Base-by-base conservation (phyloP, 2,888 invertebrate species). In the Zygaena filipendulae region DNA sequence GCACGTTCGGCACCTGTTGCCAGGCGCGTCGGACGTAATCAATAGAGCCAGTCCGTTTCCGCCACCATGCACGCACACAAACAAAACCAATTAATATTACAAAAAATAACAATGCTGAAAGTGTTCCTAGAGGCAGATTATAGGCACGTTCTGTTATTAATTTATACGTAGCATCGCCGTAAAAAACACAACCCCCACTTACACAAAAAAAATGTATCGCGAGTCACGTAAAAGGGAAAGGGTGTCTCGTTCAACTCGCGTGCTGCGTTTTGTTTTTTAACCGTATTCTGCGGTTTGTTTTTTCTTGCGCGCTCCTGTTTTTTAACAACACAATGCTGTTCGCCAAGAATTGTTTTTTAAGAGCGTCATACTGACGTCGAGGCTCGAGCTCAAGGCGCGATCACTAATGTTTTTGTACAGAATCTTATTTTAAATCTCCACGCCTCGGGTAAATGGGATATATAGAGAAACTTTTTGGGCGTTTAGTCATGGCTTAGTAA, bases 71-170 rank as follows among this genome's bases (percentile, higher is more conserved):
- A 74, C 72, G 77, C 55, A 69, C 60, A 74, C 72, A 79, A 75
- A 77, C 72, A 77, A 77, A 77, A 55, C 55, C 53, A 61, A 61
- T 55, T 55, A 48, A 45, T 20, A 42, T 45, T 46, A 54, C 58
- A 67, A 71, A 70, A 67, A 63, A 59, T 51, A 66, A 70, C 69
- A 75, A 74, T 71, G 75, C 56, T 68, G 75, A 79, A 79, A 79
- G 79, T 79, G 77, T 77, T 72, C 69, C 60, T 46, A 55, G 53
- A 67, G 58, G 67, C 68, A 74, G 77, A 77, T 77, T 77, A 79
- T 67, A 69, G 69, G 68, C 75, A 69, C 75, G 63, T 75, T 74
- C 75, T 61, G 70, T 77, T 79, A 77, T 79, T 79, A 79, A 79
- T 79, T 79, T 79, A 79, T 79, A 77, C 66, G 71, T 63, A 57